A percentile compares a stretch with the other conserved stretches of the same genome.
These are phyloP conservation scores for Glaucopsyche alexis DNA, from an alignment of 2,888 invertebrate genomes.

Conservation along the genomic window DNA sequence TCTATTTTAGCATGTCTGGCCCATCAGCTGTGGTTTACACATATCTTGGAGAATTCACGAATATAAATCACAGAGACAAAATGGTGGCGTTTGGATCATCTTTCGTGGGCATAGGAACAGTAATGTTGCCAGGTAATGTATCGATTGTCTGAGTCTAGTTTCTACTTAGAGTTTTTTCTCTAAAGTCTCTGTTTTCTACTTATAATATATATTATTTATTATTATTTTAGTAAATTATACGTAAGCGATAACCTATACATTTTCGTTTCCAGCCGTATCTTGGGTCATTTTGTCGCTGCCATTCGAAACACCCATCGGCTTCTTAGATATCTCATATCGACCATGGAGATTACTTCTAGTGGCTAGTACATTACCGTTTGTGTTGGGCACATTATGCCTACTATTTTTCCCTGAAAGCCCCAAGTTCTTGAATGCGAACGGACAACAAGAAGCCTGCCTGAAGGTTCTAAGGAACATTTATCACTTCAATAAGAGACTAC, in stretches of 20 bases:
- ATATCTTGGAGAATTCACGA: conserved; percentile 80
- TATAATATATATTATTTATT: too few species aligned
- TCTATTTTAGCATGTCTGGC: conserved; percentile 60
- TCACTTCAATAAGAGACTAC: conserved; percentile 53
- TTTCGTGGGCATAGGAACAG: conserved; percentile 74
- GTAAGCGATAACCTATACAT: too few species aligned
- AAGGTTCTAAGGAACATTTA: conserved; percentile 65
- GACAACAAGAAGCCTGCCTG: conserved; percentile 80
- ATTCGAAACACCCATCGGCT: conserved; percentile 63
- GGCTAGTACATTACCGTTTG: conserved; percentile 82
- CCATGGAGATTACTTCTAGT: conserved; percentile 89
- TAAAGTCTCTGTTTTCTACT: not conserved
- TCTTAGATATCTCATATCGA: conserved; percentile 79
- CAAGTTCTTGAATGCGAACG: conserved; percentile 84
- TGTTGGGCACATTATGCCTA: conserved; percentile 80
- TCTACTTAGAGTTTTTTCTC: not conserved
- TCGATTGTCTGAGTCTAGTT: too few species aligned
- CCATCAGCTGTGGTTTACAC: conserved; percentile 80
- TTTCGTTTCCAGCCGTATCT: conserved; percentile 75
- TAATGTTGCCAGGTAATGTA: conserved; percentile 75
- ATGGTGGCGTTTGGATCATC: conserved; percentile 75
- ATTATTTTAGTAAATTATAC: too few species aligned
- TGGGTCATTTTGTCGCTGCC: conserved; percentile 84
- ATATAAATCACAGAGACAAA: conserved; percentile 67
- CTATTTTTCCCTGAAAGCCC: conserved; percentile 87